Base-by-base conservation (phyloP, 1,140 invertebrate species). In the Ceratosolen fusciceps region DNA sequence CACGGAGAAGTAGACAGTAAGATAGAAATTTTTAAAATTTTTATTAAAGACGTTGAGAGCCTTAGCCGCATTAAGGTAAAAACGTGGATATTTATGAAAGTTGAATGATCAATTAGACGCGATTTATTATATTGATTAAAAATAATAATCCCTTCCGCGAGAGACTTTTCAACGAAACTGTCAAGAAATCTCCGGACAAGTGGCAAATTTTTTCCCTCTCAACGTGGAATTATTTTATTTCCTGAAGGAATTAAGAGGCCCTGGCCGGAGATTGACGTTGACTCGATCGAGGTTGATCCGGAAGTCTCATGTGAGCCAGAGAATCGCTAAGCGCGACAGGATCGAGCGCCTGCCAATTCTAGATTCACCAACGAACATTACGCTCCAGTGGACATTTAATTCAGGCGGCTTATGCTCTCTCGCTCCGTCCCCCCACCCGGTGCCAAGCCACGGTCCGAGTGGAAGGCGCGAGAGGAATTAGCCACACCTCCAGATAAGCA, bases 321-420 rank as follows among this genome's bases (percentile, higher is more conserved):
- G 4, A 3, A 31, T n/a, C 16, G 34, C 2, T 9, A 37, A 8
- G 14, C 1, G 3, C 31, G 31, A 31, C 31, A 65, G 60, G 2
- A 8, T 14, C 31, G 5, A 12, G 31, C 14, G 34, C 34, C 4
- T 4, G 5, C 39, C 47, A 56, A n/a, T 76, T 56, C 49, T 24
- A 49, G 52, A 70, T 77, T 77, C 39, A 49, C 39, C 70, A 43
- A 43, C n/a, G 39, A 67, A 43, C 34, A 67, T 58, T n/a, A n/a
- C n/a, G 70, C 67, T 74, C 60, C 31, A 79, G 4, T 60, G 67
- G 67, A 70, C 77, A 56, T 72, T 43, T 21, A 72, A 71, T 78
- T 49, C 60, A 60, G 68, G 60, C n/a, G 10, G 34, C 43, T 34
- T 49, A n/a, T 31, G 21, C 54, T 26, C 31, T 19, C 54, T 19